Base-by-base conservation (phyloP, 2,113 vertebrate genomes). In the Hiodon tergisus region DNA sequence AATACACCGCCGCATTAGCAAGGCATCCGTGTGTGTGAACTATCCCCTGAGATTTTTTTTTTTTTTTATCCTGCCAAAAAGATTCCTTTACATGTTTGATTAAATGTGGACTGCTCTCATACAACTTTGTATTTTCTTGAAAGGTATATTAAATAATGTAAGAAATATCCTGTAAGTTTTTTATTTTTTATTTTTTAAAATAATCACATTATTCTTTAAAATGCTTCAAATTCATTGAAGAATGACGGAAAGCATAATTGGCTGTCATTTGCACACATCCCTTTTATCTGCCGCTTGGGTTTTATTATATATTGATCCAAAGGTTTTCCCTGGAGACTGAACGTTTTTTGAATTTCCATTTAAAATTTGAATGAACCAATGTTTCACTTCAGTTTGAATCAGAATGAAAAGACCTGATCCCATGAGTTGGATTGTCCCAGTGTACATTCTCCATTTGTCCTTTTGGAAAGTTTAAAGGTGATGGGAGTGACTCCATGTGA, bases 401-500 rank as follows among this genome's bases (percentile, higher is more conserved):
- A 48, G 54, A 63, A 17, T 4, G 61, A 16, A 63, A 17, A 7
- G 7, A 16, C 14, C 61, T 16, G 55, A 58, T 10, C 11, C 7
- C 4, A 7, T 6, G 13, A n/a, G 16, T 11, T 48, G n/a, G 50
- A 60, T 31, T 11, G 6, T 14, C 8, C n/a, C 2, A 3, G 17
- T 47, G 10, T 31, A 31, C 31, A 31, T 10, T 48, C 4, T 67
- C 5, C 8, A 48, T 6, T 6, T 6, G 3, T 10, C 10, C 55
- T 55, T 13, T 48, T 59, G 7, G 17, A 46, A 52, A 58, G 67
- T 51, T 65, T 5, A 50, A 16, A 51, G 17, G 47, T 9, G 63
- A 86, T 91, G 90, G 86, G 90, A 92, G 87, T 78, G 84, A 78
- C 77, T 86, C 82, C 90, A 51, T 69, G 17, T 70, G 31, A 31